Base-by-base conservation (phyloP, 2,113 vertebrate species). In the Carlito syrichta region DNA sequence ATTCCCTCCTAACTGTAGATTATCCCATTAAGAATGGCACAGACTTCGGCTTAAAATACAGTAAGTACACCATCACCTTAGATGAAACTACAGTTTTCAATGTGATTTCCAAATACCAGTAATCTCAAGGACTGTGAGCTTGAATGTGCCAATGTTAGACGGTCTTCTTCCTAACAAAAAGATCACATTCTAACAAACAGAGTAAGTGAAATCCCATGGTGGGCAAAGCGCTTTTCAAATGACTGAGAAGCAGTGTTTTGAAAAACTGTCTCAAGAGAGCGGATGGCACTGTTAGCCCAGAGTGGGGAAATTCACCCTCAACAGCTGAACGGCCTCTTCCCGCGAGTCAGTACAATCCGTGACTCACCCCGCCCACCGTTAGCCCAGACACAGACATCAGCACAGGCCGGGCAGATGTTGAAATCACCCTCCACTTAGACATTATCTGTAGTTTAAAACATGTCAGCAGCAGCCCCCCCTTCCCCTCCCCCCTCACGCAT, bases 281-380 rank as follows among this genome's bases (percentile, higher is more conserved):
- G 9, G 73, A 52, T 71, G 86, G 38, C 40, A 91, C 74, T 73
- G 43, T 82, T 77, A 96, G 82, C 73, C 66, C 12, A 78, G 92
- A 45, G 82, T 91, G 50, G 79, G 38, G 93, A 98, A 88, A 98
- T 96, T 58, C 35, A 86, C 40, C 48, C 78, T 83, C n/a, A 88
- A 96, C 94, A 97, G 94, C 84, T 54, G 25, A 91, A 52, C 3
- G 23, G 38, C 38, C 66, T 96, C 79, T 96, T 71, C 77, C 79
- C 52, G 43, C 48, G 96, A 89, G 86, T 95, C 96, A 97, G 62
- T 91, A 12, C 5, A 84, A 79, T 71, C 73, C 6, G 23, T 83
- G 97, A 97, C 0, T 20, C 16, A 82, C 89, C 92, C 97, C 52
- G 35, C 95, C 96, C 97, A 62, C 92, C 76, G 95, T 38, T 71